Conservation (phyloP, 2,888 invertebrate genomes). For the Polydesmus complanatus region DNA sequence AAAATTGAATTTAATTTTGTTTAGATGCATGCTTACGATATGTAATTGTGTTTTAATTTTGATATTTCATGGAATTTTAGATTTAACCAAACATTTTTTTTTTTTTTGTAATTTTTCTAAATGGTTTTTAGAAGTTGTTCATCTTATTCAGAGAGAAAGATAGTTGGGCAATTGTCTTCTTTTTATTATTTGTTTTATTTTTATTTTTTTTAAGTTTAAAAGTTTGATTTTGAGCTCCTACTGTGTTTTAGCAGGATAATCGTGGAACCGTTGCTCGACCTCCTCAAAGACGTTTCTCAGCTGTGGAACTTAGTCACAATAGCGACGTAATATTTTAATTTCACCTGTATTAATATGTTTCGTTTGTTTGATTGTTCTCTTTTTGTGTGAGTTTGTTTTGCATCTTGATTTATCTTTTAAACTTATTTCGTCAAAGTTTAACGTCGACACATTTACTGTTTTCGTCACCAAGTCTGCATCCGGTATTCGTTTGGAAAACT, state of each 20-base stretch:
- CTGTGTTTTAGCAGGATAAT: background rate
- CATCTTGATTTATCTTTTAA: background rate
- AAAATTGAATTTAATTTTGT: too few relatives aligned
- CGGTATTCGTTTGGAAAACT: background rate
- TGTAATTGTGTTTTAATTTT: too few relatives aligned
- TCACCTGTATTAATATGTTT: background rate
- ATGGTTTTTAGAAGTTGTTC: too few relatives aligned
- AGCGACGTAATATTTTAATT: constrained; percentile 11
- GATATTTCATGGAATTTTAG: too few relatives aligned
- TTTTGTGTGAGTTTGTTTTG: background rate
- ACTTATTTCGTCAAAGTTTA: background rate
- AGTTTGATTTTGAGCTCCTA: background rate
- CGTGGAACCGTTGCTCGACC: background rate
- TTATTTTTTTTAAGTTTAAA: background rate
- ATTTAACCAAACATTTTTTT: too few relatives aligned
- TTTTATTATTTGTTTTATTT: too few relatives aligned
- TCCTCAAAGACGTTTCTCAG: constrained; percentile 12
- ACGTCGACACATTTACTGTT: background rate
- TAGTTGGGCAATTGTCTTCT: too few relatives aligned
- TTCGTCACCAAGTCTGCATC: background rate
- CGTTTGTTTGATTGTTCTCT: background rate
- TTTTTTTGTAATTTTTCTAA: too few relatives aligned
- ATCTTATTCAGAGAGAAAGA: too few relatives aligned
- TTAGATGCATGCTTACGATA: too few relatives aligned
- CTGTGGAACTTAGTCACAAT: constrained; percentile 13